These are phyloP conservation scores for Erpornis zantholeuca DNA, from an alignment of 2,113 vertebrate species.

Conservation along the genomic window DNA sequence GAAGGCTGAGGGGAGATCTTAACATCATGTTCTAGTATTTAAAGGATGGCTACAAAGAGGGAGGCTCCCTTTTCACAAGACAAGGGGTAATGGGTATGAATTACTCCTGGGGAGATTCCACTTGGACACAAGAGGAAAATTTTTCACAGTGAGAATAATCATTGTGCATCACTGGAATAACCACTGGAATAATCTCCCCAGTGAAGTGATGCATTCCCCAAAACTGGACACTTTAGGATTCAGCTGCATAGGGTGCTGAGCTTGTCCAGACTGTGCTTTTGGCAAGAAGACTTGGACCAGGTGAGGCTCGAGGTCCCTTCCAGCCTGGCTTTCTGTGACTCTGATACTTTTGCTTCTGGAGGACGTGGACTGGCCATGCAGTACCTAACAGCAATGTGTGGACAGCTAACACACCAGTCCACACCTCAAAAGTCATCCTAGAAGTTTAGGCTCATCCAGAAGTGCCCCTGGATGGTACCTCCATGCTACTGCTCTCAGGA, in stretches of 20 bases:
- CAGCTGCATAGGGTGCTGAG: background rate
- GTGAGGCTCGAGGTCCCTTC: background rate
- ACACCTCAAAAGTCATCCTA: background rate
- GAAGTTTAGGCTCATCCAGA: background rate
- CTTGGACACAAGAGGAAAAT: background rate
- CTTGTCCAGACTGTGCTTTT: background rate
- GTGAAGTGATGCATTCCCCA: background rate
- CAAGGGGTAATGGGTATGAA: background rate
- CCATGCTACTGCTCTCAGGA: accelerated
- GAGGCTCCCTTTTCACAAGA: background rate
- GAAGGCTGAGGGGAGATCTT: background rate
- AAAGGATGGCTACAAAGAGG: background rate
- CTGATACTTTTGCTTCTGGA: background rate
- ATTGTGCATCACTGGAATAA: background rate
- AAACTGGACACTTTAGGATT: background rate
- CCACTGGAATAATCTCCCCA: background rate
- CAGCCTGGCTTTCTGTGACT: background rate
- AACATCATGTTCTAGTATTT: background rate
- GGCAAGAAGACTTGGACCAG: background rate
- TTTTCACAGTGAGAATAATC: background rate
- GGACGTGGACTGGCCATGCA: background rate
- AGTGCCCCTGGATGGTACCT: background rate
- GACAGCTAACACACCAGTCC: background rate
- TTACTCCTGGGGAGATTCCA: background rate
- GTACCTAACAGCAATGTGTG: accelerated